Base-by-base conservation (phyloP, 2,888 invertebrate genomes). In the Nebria salina region DNA sequence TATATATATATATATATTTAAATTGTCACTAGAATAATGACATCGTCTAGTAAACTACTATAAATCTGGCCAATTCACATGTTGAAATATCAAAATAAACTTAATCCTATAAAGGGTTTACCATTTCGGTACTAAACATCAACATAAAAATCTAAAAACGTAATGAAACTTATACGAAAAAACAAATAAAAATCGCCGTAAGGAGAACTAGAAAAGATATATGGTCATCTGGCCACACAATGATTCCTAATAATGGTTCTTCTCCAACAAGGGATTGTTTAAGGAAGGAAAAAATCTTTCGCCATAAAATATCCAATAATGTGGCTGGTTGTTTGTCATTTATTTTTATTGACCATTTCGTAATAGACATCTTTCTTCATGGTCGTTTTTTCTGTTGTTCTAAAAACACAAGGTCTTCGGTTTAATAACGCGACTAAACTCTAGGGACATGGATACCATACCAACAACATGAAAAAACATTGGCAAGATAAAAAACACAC, bases 401-500 rank as follows among this genome's bases (percentile, higher is more conserved):
- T 41, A 73, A 43, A 73, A 78, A 65, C 73, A 74, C 70, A 34
- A 70, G 34, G 72, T 64, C 77, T 72, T 70, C 20, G 68, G 74
- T 78, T 78, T 78, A 78, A 78, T 78, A 78, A 73, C 78, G 78
- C 66, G 78, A 74, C 73, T 78, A 78, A 78, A 25, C 78, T 73
- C 78, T 20, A 5, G 78, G 65, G 78, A 78, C 15, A 64, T 2
- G 54, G 65, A 65, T 26, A 11, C 65, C 41, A 43, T 5, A 73
- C 73, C 34, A 65, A 34, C n/a, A 77, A 65, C 42, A 73, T 41
- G 74, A 73, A 15, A 7, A 34, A n/a, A 26, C 26, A n/a, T n/a
- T 65, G 64, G 15, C n/a, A 34, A 77, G 34, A 77, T 26, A 72
- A 25, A 66, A 54, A 11, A 54, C 54, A 54, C 54, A 54, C 54